Evolutionary conservation across 2,888 invertebrate genomes (phyloP).

Genomic region (Tanaodytes sp.): DNA sequence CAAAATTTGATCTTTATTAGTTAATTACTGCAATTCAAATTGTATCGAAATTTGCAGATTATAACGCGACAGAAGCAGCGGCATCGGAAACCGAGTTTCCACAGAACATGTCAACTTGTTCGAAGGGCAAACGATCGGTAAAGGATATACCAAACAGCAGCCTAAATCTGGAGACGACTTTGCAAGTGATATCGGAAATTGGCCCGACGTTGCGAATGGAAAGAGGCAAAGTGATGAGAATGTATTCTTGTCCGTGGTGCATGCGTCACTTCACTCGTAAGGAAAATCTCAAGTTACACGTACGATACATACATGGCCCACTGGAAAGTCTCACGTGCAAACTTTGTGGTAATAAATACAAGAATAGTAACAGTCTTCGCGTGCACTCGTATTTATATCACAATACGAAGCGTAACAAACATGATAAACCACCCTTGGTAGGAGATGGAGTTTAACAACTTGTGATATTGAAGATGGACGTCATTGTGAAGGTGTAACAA

Average conservation of each 20-base stretch:
- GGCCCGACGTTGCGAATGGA: conserved; percentile 70
- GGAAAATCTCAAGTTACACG: conserved; percentile 80
- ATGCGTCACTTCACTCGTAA: conserved; percentile 70
- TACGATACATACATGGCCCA: conserved; percentile 82
- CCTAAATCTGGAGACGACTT: conserved; percentile 68
- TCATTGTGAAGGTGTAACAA: too few species aligned
- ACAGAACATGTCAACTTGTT: conserved; percentile 29
- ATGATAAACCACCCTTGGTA: conserved; percentile 44
- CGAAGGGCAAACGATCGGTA: conserved; percentile 64
- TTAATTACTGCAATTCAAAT: too few species aligned
- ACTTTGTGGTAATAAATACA: conserved; percentile 78
- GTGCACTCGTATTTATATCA: conserved; percentile 72
- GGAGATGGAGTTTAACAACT: conserved; percentile 50
- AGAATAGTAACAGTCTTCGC: conserved; percentile 71
- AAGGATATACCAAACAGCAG: conserved; percentile 67
- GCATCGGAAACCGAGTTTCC: conserved; percentile 35
- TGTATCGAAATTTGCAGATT: too few species aligned
- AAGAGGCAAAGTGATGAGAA: conserved; percentile 69
- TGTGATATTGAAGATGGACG: conserved; percentile 35
- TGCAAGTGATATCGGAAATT: conserved; percentile 69
- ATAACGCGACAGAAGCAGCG: not conserved
- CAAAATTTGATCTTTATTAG: too few species aligned
- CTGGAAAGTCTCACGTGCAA: conserved; percentile 80
- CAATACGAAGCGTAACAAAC: conserved; percentile 68
- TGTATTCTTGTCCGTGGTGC: conserved; percentile 72